Evolutionary conservation across 1,140 invertebrate genomes (phyloP).

Genomic region (Drosophila mauritiana): DNA sequence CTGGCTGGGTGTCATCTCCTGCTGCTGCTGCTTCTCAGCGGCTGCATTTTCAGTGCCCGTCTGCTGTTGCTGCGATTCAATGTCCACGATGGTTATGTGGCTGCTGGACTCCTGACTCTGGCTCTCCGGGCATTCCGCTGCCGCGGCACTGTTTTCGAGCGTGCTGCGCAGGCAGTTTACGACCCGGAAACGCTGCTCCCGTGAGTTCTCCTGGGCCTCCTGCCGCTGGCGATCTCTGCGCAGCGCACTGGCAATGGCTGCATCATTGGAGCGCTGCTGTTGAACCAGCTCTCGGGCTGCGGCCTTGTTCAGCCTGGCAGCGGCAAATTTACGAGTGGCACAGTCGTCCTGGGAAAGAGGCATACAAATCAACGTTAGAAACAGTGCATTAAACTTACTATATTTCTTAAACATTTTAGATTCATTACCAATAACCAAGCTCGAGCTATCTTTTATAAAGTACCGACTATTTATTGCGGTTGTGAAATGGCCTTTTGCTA

Average conservation of each 20-base stretch:
- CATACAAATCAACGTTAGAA: too few relatives aligned
- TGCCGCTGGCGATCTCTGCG: slow-evolving; percentile 54
- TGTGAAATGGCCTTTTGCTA: too few relatives aligned
- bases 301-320: slow-evolving; percentile 83
- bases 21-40: neutral
- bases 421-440: too few relatives aligned
- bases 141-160: slow-evolving; percentile 33
- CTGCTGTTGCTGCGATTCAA: slow-evolving; percentile 40
- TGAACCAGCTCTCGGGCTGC: slow-evolving; percentile 69
- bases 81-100: slow-evolving; percentile 71
- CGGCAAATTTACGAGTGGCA: slow-evolving; percentile 81
- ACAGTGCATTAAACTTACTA: too few relatives aligned
- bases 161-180: slow-evolving; percentile 79
- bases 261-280: slow-evolving; percentile 41
- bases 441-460: too few relatives aligned
- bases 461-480: too few relatives aligned
- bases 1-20: neutral
- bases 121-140: neutral
- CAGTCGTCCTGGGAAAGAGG: slow-evolving; percentile 61
- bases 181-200: slow-evolving; percentile 80
- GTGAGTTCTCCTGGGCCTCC: slow-evolving; percentile 60
- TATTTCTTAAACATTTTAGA: too few relatives aligned
- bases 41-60: neutral
- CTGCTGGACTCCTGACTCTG: slow-evolving; percentile 8
- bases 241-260: slow-evolving; percentile 31